A percentile compares a stretch with the other conserved stretches of the same genome.
Conservation (phyloP, 1,140 invertebrate species). For the Schlechtendalia chinensis region DNA sequence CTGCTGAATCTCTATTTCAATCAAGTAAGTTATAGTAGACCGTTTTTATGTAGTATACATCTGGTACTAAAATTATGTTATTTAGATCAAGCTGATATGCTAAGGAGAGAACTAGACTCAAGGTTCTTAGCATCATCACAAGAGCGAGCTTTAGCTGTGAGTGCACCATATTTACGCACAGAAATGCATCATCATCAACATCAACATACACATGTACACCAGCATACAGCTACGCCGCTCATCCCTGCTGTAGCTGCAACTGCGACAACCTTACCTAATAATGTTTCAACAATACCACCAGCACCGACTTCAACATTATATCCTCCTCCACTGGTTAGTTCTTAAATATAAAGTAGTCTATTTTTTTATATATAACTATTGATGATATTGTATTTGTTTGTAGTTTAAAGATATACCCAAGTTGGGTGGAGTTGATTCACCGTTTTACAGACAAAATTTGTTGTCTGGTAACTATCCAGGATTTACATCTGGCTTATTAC, state of each 20-base stretch:
- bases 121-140: conserved; percentile 76
- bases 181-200: conserved; percentile 90
- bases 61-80: not conserved
- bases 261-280: conserved; percentile 25
- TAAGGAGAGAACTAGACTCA: conserved; percentile 86
- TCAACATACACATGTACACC: conserved; percentile 87
- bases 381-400: conserved; percentile 55
- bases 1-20: conserved; percentile 82
- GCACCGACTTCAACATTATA: conserved; percentile 56
- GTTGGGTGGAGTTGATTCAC: conserved; percentile 72
- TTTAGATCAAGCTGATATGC: conserved; percentile 75
- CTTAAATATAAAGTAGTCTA: not conserved
- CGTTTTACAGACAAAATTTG: conserved; percentile 71
- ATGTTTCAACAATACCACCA: conserved; percentile 30
- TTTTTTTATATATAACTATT: not conserved
- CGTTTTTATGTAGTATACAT: not conserved
- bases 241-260: conserved; percentile 58
- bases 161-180: conserved; percentile 64
- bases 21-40: conserved; percentile 64
- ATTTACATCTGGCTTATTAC: conserved; percentile 76
- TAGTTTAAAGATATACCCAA: conserved; percentile 88
- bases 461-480: conserved; percentile 74
- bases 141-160: conserved; percentile 61
- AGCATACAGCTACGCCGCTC: conserved; percentile 68
- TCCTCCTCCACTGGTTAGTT: conserved; percentile 64